phyloP scores from a whole-genome alignment of 2,888 invertebrate genomes.

The Dolichopus griseipennis region DNA sequence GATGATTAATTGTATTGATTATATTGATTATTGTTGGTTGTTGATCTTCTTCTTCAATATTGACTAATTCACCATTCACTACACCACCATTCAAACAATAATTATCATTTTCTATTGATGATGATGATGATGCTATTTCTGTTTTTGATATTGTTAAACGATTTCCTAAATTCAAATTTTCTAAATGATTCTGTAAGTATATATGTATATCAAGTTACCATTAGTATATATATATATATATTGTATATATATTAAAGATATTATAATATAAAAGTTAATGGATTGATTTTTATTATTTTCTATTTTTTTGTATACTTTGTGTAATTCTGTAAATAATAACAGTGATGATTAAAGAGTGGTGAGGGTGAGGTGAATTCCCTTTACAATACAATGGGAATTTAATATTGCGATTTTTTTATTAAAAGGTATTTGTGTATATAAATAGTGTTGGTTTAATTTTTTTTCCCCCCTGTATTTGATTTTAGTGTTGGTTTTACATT shows the following conservation, averaged over 20 bases:
- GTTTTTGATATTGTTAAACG: conserved; percentile 33
- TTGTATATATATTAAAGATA: too few species aligned
- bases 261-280: conserved; percentile 1
- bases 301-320: too few species aligned
- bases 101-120: not conserved
- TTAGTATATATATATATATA: not conserved
- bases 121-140: conserved; percentile 24
- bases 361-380: too few species aligned
- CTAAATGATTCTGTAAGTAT: conserved; percentile 20
- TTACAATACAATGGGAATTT: too few species aligned
- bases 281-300: not conserved
- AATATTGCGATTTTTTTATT: too few species aligned
- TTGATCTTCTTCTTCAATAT: not conserved
- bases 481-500: too few species aligned
- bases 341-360: too few species aligned
- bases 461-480: too few species aligned
- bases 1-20: conserved; percentile 13
- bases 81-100: conserved; percentile 25
- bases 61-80: conserved; percentile 15
- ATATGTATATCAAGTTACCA: not conserved
- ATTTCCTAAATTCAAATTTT: conserved; percentile 28
- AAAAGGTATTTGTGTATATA: too few species aligned
- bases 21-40: conserved; percentile 17
- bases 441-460: too few species aligned
- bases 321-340: too few species aligned